Percentiles rank a stretch among this genome's conserved stretches.
Conservation (phyloP, 2,888 invertebrate species). For the Caenorhabditis sp. region DNA sequence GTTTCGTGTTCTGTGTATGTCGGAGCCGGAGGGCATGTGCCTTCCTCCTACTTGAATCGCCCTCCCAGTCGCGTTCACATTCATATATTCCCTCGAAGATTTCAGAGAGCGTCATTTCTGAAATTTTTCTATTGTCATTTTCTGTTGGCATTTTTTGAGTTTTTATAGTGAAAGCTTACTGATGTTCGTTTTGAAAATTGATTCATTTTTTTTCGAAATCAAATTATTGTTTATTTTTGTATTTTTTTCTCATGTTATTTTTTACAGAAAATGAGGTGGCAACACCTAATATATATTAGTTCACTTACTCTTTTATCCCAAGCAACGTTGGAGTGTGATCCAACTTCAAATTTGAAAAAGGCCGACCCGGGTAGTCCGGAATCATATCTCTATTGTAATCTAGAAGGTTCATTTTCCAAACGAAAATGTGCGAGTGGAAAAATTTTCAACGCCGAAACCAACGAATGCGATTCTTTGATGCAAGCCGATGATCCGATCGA, state of each 20-base stretch:
- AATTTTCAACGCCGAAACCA: slow-evolving; percentile 56
- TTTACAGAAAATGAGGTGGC: slow-evolving; percentile 2
- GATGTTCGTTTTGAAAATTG: no score
- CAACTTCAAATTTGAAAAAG: slow-evolving; percentile 56
- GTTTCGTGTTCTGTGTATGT: slow-evolving; percentile 26
- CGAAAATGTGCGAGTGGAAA: slow-evolving; percentile 64
- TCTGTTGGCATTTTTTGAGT: neutral
- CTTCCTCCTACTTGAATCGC: slow-evolving; percentile 32
- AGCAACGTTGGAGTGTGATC: slow-evolving; percentile 54
- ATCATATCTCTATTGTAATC: slow-evolving; percentile 67
- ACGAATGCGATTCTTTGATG: slow-evolving; percentile 55
- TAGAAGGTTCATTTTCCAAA: slow-evolving; percentile 66
- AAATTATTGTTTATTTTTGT: no score
- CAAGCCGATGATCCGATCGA: slow-evolving; percentile 47
- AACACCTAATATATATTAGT: neutral
- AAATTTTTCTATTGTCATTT: neutral
- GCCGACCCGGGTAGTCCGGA: slow-evolving; percentile 59
- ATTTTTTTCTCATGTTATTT: no score
- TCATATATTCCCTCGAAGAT: slow-evolving; percentile 20
- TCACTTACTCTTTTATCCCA: slow-evolving; percentile 6
- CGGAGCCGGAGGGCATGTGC: slow-evolving; percentile 36
- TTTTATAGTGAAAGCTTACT: no score
- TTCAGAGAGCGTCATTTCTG: neutral
- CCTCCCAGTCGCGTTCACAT: slow-evolving; percentile 26
- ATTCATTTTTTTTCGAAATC: no score